Conservation (phyloP, 2,797 vertebrate species). For the Okamejei kenojei region DNA sequence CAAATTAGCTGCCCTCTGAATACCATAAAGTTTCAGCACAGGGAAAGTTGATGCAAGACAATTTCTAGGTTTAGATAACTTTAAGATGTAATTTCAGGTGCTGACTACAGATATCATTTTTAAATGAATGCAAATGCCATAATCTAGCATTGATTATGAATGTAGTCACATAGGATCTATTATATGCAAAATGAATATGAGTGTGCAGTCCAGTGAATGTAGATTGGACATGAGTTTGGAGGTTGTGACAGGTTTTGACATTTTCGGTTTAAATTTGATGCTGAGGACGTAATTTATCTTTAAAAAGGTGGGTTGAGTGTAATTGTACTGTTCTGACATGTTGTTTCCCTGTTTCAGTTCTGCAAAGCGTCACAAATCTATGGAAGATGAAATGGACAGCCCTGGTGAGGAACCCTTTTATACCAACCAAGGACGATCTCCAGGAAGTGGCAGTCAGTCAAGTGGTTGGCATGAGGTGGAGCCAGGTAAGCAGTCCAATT, state of each 20-base stretch:
- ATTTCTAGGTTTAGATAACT: too few species aligned
- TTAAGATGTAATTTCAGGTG: background rate
- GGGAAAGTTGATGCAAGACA: too few species aligned
- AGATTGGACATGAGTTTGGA: background rate
- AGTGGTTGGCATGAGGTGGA: constrained; percentile 97
- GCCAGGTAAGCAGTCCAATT: constrained; percentile 74
- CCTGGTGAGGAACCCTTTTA: constrained; percentile 93
- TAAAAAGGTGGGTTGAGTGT: background rate
- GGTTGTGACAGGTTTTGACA: background rate
- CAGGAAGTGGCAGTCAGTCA: constrained; percentile 85
- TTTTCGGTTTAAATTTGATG: background rate
- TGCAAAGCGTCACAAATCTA: constrained; percentile 95
- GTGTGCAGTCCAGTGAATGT: background rate
- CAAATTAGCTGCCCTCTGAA: too few species aligned
- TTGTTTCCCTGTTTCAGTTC: constrained; percentile 63
- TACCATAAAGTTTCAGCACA: too few species aligned
- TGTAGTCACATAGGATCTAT: background rate
- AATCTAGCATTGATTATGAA: background rate
- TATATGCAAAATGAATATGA: background rate
- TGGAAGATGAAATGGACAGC: constrained; percentile 97
- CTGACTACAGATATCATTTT: background rate
- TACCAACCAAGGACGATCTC: constrained; percentile 85
- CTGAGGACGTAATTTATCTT: background rate
- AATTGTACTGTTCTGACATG: background rate
- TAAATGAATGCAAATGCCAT: background rate